Conservation (phyloP, 2,113 vertebrate genomes). For the Takifugu flavidus region DNA sequence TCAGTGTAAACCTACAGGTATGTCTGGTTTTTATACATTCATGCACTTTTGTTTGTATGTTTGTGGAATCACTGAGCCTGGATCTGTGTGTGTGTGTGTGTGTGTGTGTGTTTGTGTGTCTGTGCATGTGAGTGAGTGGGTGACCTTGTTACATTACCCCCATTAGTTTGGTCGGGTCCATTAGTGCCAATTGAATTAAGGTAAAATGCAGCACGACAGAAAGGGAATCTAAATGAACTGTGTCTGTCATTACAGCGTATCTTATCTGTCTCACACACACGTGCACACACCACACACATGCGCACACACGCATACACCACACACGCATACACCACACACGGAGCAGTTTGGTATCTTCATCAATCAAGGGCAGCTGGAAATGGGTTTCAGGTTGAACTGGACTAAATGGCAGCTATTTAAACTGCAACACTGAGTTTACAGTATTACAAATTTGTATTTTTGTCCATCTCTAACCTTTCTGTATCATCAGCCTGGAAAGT, state of each 20-base stretch:
- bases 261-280: constrained; percentile 1
- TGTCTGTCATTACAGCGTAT: constrained; percentile 8
- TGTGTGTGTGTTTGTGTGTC: background rate
- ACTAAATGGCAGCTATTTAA: background rate
- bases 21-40: no score
- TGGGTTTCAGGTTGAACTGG: background rate
- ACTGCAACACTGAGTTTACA: background rate
- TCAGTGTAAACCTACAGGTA: no score
- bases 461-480: background rate
- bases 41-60: background rate
- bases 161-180: constrained; percentile 43
- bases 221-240: constrained; percentile 42
- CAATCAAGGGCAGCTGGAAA: background rate
- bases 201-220: constrained; percentile 25
- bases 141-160: constrained; percentile 24
- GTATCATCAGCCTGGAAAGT: no score
- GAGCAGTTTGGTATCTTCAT: background rate
- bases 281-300: background rate
- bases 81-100: background rate
- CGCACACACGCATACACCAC: background rate
- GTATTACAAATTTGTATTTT: no score
- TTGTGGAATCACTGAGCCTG: background rate
- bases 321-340: background rate
- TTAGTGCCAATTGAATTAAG: constrained; percentile 57
- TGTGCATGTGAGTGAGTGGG: constrained; percentile 8